Evolutionary conservation across 2,888 invertebrate genomes (phyloP), one percentile per base, ranked within the genome.

Genomic region (Halictus ligatus): DNA sequence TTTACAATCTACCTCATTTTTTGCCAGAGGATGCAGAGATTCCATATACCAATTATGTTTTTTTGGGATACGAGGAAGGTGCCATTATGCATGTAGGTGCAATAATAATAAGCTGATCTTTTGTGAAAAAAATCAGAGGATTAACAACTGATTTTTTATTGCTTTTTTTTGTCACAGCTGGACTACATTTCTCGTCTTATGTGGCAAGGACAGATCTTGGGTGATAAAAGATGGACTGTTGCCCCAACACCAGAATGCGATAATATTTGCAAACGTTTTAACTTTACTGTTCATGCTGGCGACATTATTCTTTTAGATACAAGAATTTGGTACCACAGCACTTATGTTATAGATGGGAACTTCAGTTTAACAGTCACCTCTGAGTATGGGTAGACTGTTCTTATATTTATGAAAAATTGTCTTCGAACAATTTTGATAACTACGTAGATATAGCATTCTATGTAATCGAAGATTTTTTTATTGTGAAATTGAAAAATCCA

Each of bases 241-340:
- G 97, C 97, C 21, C 98, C 99, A 0, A 97, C 98, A 0, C 98
- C 98, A 0, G 98, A 98, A 95, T 98, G 98, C 95, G 98, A 98
- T 94, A 94, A 96, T 92, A 94, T 97, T 81, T 99, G 98, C 94
- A 95, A 96, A 84, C 96, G 96, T 71, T 96, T 98, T 92, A 96
- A 97, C 85, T 98, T 98, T 95, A 97, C 97, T 90, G 98, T 98
- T 48, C 97, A 98, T 94, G 97, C 98, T 35, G 98, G 98, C 60
- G 99, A 99, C 96, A 97, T 98, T 97, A 98, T 99, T 84, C 96
- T 99, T 83, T 96, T 99, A 78, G 98, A 99, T 94, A 99, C 99
- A 0, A 97, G 98, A 91, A 96, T 98, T 86, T 99, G 99, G 99
- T 99, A 98, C 94, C 98, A 99, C 95, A 97, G 97, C 78, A 99